Percentiles rank a stretch among this genome's conserved stretches.
Evolutionary conservation across 1,140 invertebrate genomes (phyloP).

Genomic region (Hormaphis cornu): DNA sequence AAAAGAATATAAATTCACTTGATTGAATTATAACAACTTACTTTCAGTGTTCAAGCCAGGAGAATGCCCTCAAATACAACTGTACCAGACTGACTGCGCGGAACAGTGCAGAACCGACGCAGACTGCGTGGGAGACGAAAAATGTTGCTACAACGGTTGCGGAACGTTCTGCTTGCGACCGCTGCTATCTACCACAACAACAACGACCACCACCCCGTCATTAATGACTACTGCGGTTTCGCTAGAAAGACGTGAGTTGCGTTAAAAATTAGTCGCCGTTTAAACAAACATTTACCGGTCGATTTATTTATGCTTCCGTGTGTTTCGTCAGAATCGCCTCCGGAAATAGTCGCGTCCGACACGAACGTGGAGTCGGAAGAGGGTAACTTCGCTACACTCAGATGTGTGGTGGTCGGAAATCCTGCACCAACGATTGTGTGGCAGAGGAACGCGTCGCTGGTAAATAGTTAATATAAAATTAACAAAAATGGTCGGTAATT

Average conservation of each 20-base stretch:
- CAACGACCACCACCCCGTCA: background rate
- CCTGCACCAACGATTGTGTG: slow-evolving; percentile 66
- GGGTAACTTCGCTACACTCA: slow-evolving; percentile 60
- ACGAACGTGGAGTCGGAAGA: slow-evolving; percentile 55
- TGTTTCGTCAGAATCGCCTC: slow-evolving; percentile 35
- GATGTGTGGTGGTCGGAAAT: slow-evolving; percentile 62
- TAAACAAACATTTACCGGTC: slow-evolving; percentile 35
- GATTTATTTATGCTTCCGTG: background rate
- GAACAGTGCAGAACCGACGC: slow-evolving; percentile 69
- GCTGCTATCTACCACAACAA: slow-evolving; percentile 37
- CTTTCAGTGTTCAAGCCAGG: slow-evolving; percentile 69
- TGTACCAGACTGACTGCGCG: slow-evolving; percentile 47
- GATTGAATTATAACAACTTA: no score
- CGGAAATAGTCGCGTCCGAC: slow-evolving; percentile 40
- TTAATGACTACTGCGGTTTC: background rate
- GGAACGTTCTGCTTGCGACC: slow-evolving; percentile 57
- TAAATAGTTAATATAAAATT: slow-evolving; percentile 42
- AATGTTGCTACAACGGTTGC: slow-evolving; percentile 75
- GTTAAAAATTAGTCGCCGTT: background rate
- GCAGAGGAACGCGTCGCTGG: slow-evolving; percentile 59
- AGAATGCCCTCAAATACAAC: slow-evolving; percentile 53
- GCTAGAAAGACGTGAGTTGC: slow-evolving; percentile 3
- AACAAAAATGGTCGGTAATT: background rate
- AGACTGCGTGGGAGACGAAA: slow-evolving; percentile 63
- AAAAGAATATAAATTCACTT: no score